phyloP scores from a whole-genome alignment of 2,113 vertebrate species.

The Prolemur simus region DNA sequence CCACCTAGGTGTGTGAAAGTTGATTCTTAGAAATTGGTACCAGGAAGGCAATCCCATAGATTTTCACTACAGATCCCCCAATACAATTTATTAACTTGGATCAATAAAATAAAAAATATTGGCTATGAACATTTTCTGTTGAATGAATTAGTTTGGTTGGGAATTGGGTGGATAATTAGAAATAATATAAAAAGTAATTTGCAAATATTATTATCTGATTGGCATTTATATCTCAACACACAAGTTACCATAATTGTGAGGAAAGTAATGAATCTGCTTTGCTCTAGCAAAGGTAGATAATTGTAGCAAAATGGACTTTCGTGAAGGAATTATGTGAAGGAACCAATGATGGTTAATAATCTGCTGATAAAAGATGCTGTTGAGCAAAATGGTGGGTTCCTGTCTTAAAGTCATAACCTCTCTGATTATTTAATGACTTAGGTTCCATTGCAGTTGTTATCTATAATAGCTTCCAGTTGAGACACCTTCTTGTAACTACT shows the following conservation, averaged over 20 bases:
- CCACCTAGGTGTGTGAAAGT: neutral
- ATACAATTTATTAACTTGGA: neutral
- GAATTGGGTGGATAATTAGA: neutral
- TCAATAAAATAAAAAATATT: neutral
- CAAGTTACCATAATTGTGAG: neutral
- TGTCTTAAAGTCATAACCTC: neutral
- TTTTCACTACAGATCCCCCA: neutral
- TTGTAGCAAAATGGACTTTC: neutral
- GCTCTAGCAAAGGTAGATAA: neutral
- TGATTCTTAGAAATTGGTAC: neutral
- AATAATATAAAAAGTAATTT: conserved; percentile 26
- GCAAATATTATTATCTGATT: neutral
- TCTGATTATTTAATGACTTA: neutral
- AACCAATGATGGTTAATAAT: neutral
- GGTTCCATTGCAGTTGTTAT: neutral
- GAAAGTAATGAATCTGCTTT: conserved; percentile 1
- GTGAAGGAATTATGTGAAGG: neutral
- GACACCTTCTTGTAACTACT: neutral
- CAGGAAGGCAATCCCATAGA: neutral
- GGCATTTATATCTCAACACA: neutral
- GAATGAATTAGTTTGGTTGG: neutral
- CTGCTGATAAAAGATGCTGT: neutral
- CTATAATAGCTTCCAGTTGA: neutral
- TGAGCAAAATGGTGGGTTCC: neutral
- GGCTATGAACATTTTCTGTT: neutral